A percentile compares a stretch with the other conserved stretches of the same genome.
Conservation (phyloP, 2,113 vertebrate genomes). For the Bothrops jararaca region DNA sequence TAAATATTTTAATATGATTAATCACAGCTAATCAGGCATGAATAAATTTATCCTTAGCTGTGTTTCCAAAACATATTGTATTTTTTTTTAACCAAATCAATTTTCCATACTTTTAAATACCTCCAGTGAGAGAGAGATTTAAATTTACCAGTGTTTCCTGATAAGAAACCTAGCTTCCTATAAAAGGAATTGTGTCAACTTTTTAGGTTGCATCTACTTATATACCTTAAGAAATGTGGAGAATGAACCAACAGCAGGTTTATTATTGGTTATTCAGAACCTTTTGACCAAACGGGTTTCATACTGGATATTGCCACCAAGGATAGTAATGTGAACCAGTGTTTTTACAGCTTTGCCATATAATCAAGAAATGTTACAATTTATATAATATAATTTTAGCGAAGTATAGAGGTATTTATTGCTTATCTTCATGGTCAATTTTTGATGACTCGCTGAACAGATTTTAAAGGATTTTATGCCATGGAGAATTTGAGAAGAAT, state of each 20-base stretch:
- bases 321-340: background rate
- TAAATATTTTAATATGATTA: background rate
- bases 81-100: background rate
- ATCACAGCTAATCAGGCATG: background rate
- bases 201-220: background rate
- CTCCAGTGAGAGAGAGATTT: background rate
- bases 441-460: background rate
- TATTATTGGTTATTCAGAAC: background rate
- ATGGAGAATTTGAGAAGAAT: background rate
- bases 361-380: background rate
- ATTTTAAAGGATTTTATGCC: background rate
- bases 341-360: background rate
- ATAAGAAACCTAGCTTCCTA: background rate
- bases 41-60: background rate
- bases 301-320: background rate
- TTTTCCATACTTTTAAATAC: background rate
- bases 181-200: background rate
- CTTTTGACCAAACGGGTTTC: background rate
- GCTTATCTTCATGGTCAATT: background rate
- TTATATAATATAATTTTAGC: background rate
- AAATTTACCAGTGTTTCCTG: background rate
- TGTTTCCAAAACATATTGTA: background rate
- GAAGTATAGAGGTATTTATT: background rate
- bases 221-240: background rate
- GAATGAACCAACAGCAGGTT: background rate